Percentiles rank a stretch among this genome's conserved stretches.
These are phyloP conservation scores for Brachyopa scutellaris DNA, from an alignment of 2,888 invertebrate species.

Conservation along the genomic window DNA sequence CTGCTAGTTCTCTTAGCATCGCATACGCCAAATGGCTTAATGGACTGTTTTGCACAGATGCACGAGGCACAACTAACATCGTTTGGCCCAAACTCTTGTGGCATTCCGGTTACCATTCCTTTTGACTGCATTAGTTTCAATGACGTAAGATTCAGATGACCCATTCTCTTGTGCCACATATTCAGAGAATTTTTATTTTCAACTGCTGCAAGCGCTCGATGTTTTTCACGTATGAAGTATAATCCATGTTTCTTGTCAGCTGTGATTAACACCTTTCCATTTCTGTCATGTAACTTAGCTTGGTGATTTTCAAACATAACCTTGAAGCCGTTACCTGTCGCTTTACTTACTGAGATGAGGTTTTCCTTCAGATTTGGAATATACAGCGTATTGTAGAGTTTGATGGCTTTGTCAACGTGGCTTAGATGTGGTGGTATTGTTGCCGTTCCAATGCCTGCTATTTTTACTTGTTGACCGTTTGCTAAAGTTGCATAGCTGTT, in stretches of 20 bases:
- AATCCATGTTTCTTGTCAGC: not conserved
- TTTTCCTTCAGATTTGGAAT: slow-evolving; percentile 26
- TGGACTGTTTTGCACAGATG: not conserved
- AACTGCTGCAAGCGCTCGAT: not conserved
- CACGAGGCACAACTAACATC: slow-evolving; percentile 10
- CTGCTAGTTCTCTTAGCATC: not conserved
- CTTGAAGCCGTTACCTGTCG: not conserved
- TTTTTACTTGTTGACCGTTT: not conserved
- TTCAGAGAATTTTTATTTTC: slow-evolving; percentile 4
- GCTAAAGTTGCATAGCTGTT: slow-evolving; percentile 7
- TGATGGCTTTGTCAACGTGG: slow-evolving; percentile 7
- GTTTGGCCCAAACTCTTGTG: not conserved
- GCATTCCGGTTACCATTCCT: slow-evolving; percentile 28
- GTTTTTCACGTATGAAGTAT: not conserved
- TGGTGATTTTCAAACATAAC: not conserved
- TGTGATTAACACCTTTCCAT: slow-evolving; percentile 3
- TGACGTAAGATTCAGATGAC: slow-evolving; percentile 8
- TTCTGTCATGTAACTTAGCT: not conserved
- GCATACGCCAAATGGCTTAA: slow-evolving; percentile 3
- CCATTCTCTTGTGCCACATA: slow-evolving; percentile 34
- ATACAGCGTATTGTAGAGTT: slow-evolving; percentile 27
- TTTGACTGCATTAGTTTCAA: slow-evolving; percentile 21
- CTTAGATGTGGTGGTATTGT: slow-evolving; percentile 13
- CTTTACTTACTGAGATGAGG: slow-evolving; percentile 33
- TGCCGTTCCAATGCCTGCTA: not conserved